Conservation (phyloP, 2,797 vertebrate genomes). For the Tokudaia muenninki region DNA sequence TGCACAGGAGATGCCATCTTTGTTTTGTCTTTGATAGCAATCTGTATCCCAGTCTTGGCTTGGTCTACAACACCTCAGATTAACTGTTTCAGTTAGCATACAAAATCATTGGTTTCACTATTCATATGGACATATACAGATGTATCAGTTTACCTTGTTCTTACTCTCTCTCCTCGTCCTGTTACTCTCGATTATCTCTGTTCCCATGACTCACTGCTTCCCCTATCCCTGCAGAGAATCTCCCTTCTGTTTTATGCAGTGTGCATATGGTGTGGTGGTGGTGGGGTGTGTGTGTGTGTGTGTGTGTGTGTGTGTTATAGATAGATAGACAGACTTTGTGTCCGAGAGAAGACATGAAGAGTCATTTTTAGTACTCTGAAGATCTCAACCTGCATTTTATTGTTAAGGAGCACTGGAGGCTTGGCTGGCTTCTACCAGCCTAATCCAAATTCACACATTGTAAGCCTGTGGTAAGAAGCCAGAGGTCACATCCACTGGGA, state of each 20-base stretch:
- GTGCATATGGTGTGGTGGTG: too few species aligned
- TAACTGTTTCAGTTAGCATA: background rate
- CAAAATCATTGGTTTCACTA: background rate
- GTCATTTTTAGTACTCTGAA: background rate
- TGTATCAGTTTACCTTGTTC: background rate
- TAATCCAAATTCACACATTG: background rate
- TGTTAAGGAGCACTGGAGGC: background rate
- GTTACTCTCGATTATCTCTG: background rate
- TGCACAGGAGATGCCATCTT: background rate
- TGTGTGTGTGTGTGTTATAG: background rate
- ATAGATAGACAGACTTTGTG: background rate
- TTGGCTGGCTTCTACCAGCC: background rate
- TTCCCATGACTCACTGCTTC: background rate
- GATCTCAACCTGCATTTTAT: background rate
- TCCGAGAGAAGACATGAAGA: background rate
- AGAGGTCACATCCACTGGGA: background rate
- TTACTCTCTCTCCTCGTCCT: background rate
- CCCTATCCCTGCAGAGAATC: background rate
- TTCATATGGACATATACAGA: background rate
- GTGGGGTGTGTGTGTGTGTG: background rate
- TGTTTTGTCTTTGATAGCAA: background rate
- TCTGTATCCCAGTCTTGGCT: background rate
- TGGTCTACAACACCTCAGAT: background rate
- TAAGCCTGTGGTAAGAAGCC: background rate
- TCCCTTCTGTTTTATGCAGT: background rate